Conservation (phyloP, 1,140 invertebrate species). For the Drosophila pruinosa region DNA sequence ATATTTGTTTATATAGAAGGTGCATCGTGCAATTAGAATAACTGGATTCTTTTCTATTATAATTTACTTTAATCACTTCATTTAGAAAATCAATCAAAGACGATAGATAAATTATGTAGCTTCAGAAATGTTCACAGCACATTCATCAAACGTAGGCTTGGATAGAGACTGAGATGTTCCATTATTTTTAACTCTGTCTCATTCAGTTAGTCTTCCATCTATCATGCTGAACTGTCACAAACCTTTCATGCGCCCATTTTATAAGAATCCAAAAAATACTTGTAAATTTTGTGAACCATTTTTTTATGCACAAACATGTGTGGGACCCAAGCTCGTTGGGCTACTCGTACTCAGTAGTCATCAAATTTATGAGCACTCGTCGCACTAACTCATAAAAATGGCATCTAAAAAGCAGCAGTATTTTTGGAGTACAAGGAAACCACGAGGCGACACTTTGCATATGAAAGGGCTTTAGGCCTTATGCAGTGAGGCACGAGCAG, state of each 20-base stretch:
- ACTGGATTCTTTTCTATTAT: too few relatives aligned
- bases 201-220: conserved; percentile 28
- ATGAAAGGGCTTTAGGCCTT: conserved; percentile 53
- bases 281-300: conserved; percentile 43
- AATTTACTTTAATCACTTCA: too few relatives aligned
- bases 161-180: background rate
- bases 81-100: too few relatives aligned
- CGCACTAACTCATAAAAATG: conserved; percentile 75
- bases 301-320: conserved; percentile 16
- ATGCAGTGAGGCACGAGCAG: conserved; percentile 1
- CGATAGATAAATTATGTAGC: background rate
- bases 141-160: conserved; percentile 15
- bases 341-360: conserved; percentile 43
- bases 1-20: background rate
- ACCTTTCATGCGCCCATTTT: conserved; percentile 58
- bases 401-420: conserved; percentile 29
- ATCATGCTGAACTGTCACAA: conserved; percentile 28
- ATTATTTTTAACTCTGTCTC: conserved; percentile 2
- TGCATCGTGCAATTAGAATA: too few relatives aligned
- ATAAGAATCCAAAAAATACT: conserved; percentile 56
- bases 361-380: conserved; percentile 76
- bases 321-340: background rate
- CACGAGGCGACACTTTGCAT: conserved; percentile 71
- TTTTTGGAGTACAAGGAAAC: conserved; percentile 36
- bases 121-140: conserved; percentile 12